These are phyloP conservation scores for Pelusios castaneus DNA, from an alignment of 2,113 vertebrate species.

Conservation along the genomic window DNA sequence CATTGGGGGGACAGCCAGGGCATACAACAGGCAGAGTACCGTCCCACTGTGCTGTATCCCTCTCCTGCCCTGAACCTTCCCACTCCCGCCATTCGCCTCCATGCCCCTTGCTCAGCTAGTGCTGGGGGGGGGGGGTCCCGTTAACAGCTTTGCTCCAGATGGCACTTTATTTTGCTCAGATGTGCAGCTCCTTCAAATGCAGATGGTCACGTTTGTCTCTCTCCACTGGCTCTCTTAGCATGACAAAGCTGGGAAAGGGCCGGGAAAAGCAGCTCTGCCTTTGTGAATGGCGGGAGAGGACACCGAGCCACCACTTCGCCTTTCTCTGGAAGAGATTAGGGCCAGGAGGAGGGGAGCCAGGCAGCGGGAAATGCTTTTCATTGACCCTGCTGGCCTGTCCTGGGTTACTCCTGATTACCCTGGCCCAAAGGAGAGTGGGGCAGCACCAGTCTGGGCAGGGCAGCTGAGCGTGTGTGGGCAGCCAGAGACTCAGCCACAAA, in stretches of 20 bases:
- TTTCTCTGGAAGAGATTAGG: background rate
- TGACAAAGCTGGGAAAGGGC: constrained; percentile 14
- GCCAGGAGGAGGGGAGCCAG: background rate
- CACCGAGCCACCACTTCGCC: background rate
- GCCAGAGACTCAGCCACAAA: background rate
- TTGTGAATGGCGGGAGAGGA: background rate
- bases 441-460: too few relatives aligned
- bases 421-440: background rate
- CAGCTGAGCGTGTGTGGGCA: background rate
- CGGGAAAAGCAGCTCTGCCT: background rate
- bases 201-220: background rate
- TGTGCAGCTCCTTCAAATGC: constrained; percentile 26
- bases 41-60: background rate
- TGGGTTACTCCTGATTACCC: background rate
- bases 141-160: constrained; percentile 20
- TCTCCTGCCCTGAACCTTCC: background rate
- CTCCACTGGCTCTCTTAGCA: constrained; percentile 2
- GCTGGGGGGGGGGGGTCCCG: background rate
- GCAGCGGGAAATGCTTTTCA: background rate
- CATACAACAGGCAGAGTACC: background rate
- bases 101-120: background rate
- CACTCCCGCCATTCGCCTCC: too few relatives aligned
- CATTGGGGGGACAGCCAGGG: background rate
- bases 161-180: background rate
- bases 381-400: background rate